Conservation (phyloP, 2,797 vertebrate genomes). For the Eutrigla gurnardus region DNA sequence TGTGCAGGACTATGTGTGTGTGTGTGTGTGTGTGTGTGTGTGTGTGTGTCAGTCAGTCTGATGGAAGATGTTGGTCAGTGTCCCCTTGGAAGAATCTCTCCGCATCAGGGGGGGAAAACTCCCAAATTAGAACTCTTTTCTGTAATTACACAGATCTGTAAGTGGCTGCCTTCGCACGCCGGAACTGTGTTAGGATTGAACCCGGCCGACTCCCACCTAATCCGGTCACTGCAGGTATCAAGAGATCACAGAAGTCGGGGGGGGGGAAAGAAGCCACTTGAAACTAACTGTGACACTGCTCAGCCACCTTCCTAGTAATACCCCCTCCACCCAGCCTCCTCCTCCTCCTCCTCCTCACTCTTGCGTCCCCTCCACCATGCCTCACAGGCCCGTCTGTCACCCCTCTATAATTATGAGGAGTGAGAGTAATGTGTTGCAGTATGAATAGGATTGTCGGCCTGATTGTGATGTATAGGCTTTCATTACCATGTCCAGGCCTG, state of each 20-base stretch:
- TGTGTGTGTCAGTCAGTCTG: conserved; percentile 55
- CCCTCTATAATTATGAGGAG: conserved; percentile 90
- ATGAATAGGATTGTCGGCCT: conserved; percentile 96
- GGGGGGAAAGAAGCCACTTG: conserved; percentile 63
- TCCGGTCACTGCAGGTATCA: conserved; percentile 62
- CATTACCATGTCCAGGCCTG: conserved; percentile 98
- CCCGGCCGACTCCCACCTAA: conserved; percentile 55
- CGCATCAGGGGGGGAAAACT: conserved; percentile 38
- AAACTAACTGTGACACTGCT: conserved; percentile 67
- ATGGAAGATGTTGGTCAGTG: conserved; percentile 68
- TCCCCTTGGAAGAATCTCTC: conserved; percentile 56
- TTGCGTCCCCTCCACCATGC: conserved; percentile 62
- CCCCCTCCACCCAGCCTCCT: conserved; percentile 24
- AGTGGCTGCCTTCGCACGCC: neutral
- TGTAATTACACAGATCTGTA: conserved; percentile 53
- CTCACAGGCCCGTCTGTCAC: conserved; percentile 86
- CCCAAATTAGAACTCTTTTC: conserved; percentile 39
- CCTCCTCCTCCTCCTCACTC: conserved; percentile 31
- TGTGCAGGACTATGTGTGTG: conserved; percentile 58
- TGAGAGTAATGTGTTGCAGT: conserved; percentile 93
- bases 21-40: conserved; percentile 48
- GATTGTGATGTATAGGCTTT: conserved; percentile 99
- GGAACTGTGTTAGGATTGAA: conserved; percentile 44
- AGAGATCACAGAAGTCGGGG: conserved; percentile 67
- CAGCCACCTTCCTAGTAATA: conserved; percentile 42